A percentile compares a stretch with the other conserved stretches of the same genome.
Evolutionary conservation across 2,113 vertebrate genomes (phyloP).

Genomic region (Balaenoptera acutorostrata): DNA sequence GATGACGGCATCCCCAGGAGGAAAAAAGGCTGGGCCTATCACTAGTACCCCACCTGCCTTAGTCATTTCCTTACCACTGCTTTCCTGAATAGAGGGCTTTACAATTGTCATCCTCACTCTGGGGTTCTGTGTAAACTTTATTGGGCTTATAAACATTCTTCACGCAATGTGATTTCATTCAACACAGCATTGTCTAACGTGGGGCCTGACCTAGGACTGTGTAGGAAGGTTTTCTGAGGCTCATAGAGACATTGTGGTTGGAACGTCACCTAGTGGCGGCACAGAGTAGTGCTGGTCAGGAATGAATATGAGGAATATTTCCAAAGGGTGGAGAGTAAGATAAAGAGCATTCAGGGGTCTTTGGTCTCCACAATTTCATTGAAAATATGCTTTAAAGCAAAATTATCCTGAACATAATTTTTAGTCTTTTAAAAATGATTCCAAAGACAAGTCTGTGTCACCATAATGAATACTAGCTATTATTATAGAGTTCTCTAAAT

Average conservation of each 20-base stretch:
- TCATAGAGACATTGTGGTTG: neutral
- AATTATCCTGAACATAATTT: neutral
- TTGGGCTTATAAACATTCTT: neutral
- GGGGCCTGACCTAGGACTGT: fast-evolving
- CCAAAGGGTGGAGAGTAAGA: neutral
- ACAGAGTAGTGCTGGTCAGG: neutral
- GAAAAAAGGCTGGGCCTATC: neutral
- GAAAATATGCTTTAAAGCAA: neutral
- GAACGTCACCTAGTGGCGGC: constrained; percentile 26
- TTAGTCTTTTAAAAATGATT: neutral
- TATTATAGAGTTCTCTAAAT: neutral
- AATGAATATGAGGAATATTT: neutral
- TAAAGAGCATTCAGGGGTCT: neutral
- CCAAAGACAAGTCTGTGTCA: neutral
- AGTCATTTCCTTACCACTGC: neutral
- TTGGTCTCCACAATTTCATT: neutral
- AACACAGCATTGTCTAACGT: neutral
- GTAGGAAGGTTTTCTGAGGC: fast-evolving
- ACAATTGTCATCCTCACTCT: neutral
- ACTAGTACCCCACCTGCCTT: neutral
- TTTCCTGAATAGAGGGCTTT: neutral
- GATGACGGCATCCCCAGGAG: neutral
- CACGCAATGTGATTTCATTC: neutral
- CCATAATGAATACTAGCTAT: neutral
- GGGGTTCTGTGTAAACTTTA: neutral